phyloP scores from a whole-genome alignment of 2,113 vertebrate genomes.

The Conger conger region DNA sequence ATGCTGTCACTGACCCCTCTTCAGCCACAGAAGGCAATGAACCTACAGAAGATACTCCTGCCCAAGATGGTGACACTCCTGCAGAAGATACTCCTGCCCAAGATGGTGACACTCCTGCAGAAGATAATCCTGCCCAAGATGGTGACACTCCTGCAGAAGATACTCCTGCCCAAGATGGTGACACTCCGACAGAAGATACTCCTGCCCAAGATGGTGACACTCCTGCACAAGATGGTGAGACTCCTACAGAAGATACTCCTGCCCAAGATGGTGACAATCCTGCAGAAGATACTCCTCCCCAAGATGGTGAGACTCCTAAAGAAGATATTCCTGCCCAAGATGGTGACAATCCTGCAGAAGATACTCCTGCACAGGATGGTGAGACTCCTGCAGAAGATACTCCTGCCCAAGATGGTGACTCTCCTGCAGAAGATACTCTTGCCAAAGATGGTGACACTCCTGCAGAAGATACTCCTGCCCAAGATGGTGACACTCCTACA shows the following conservation, averaged over 20 bases:
- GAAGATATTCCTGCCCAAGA: background rate
- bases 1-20: background rate
- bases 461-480: slow-evolving; percentile 31
- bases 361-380: background rate
- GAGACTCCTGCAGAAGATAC: background rate
- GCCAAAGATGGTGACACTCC: slow-evolving; percentile 28
- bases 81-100: background rate
- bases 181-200: slow-evolving; percentile 26
- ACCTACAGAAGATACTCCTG: no score
- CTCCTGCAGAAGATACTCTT: background rate
- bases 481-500: slow-evolving; percentile 11
- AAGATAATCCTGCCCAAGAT: slow-evolving; percentile 6
- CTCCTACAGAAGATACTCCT: background rate
- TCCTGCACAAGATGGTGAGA: slow-evolving; percentile 2
- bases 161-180: slow-evolving; percentile 36
- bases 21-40: no score
- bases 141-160: background rate
- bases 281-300: background rate
- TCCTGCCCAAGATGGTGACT: background rate
- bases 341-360: background rate
- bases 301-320: background rate
- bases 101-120: no score
- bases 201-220: slow-evolving; percentile 29
- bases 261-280: background rate
- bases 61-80: background rate